These are phyloP conservation scores for Callocephalon fimbriatum DNA, from an alignment of 2,113 vertebrate genomes.

Conservation along the genomic window DNA sequence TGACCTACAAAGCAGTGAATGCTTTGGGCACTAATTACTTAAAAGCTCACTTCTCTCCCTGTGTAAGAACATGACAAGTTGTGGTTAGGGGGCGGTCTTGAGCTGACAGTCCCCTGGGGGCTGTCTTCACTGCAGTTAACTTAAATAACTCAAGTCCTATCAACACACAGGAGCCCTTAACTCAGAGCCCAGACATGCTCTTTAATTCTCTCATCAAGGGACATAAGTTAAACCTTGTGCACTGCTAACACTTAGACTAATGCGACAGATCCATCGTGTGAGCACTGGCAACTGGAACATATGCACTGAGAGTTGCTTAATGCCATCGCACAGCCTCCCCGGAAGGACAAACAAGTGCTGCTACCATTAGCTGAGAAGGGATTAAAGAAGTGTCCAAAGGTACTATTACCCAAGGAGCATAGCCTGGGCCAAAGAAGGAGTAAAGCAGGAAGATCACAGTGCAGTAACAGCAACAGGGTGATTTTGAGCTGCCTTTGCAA, in stretches of 20 bases:
- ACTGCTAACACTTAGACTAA: neutral
- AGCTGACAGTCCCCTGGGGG: conserved; percentile 56
- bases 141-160: conserved; percentile 58
- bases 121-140: conserved; percentile 33
- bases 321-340: neutral
- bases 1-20: conserved; percentile 60
- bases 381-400: neutral
- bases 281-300: neutral
- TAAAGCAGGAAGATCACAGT: neutral
- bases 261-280: neutral
- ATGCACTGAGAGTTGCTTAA: accelerated
- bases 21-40: conserved; percentile 70
- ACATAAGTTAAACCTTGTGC: neutral
- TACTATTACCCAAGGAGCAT: neutral
- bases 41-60: conserved; percentile 33
- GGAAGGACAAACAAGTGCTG: neutral
- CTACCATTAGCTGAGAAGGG: neutral
- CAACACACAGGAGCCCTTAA: conserved; percentile 35
- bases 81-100: conserved; percentile 43
- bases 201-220: conserved; percentile 36
- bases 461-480: accelerated
- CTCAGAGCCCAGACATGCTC: conserved; percentile 3
- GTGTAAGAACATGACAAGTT: conserved; percentile 1
- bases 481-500: neutral
- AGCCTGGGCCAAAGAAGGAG: neutral